phyloP scores from a whole-genome alignment of 1,140 invertebrate genomes.

The Drosophila kepulauana region DNA sequence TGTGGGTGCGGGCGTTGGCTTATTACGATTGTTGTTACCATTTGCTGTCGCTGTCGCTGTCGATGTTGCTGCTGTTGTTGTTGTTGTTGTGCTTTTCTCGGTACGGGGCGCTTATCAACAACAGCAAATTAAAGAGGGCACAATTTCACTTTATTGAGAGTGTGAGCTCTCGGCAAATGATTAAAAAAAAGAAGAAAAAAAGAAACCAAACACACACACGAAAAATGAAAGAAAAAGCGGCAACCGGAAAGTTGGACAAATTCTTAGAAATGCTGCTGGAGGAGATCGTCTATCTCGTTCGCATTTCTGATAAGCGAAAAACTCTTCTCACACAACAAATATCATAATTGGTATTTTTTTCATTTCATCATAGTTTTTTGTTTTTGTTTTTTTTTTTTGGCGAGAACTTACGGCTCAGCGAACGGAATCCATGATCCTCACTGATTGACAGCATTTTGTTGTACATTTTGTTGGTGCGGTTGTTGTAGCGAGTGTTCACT shows the following conservation, averaged over 20 bases:
- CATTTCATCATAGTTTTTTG: no score
- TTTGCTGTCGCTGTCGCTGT: constrained; percentile 32
- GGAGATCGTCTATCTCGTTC: constrained; percentile 37
- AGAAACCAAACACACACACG: no score
- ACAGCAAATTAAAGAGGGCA: constrained; percentile 27
- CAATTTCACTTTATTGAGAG: constrained; percentile 34
- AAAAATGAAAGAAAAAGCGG: constrained; percentile 16
- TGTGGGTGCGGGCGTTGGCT: constrained; percentile 71
- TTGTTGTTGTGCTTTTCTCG: constrained; percentile 37
- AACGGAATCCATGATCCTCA: constrained; percentile 85
- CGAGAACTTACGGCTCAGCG: constrained; percentile 83
- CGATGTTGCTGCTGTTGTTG: constrained; percentile 31
- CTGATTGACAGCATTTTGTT: constrained; percentile 85
- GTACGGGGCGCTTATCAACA: constrained; percentile 69
- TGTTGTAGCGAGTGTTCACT: constrained; percentile 35
- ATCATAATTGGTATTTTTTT: no score
- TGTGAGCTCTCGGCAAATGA: constrained; percentile 57
- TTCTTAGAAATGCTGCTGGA: constrained; percentile 61
- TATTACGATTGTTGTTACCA: constrained; percentile 52
- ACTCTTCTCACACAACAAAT: no score
- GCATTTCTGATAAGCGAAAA: constrained; percentile 20
- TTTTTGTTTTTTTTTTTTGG: not conserved
- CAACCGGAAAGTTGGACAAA: constrained; percentile 48
- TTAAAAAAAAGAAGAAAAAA: constrained; percentile 33
- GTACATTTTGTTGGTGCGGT: constrained; percentile 55